Conservation (phyloP, 2,113 vertebrate genomes). For the Chloropsis hardwickii region DNA sequence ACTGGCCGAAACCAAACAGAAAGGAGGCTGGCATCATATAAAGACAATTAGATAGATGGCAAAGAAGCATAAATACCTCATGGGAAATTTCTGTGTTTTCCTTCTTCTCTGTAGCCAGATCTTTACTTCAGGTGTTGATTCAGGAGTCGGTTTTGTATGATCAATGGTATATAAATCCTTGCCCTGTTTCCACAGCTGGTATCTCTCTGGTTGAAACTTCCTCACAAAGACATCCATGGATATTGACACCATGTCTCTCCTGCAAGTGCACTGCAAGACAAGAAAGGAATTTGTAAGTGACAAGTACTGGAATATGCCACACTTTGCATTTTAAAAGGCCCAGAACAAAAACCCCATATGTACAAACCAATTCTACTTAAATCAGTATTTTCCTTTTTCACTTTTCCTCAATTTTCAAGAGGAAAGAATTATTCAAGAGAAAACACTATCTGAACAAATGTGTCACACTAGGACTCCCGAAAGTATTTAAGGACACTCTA, state of each 20-base stretch:
- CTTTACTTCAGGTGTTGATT: conserved; percentile 87
- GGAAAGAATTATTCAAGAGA: not conserved
- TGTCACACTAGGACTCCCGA: not conserved
- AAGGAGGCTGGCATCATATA: not conserved
- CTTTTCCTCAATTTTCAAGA: not conserved
- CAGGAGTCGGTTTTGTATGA: conserved; percentile 88
- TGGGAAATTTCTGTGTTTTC: conserved; percentile 69
- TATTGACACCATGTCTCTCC: conserved; percentile 97
- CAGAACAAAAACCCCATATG: not conserved
- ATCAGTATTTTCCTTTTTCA: not conserved
- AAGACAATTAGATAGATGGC: not conserved
- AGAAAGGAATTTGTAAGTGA: not conserved
- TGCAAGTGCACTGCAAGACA: conserved; percentile 87
- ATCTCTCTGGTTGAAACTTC: conserved; percentile 95
- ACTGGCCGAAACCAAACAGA: not conserved
- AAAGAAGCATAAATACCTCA: conserved; percentile 70
- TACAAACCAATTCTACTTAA: not conserved
- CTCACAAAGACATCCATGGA: conserved; percentile 97
- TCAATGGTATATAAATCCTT: conserved; percentile 88
- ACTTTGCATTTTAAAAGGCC: not conserved
- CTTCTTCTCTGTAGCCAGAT: conserved; percentile 84
- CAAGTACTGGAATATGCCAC: not conserved
- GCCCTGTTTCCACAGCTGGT: conserved; percentile 90
- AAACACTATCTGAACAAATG: not conserved
- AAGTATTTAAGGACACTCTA: not conserved